Conservation (phyloP, 2,888 invertebrate species). For the Formica aserva region DNA sequence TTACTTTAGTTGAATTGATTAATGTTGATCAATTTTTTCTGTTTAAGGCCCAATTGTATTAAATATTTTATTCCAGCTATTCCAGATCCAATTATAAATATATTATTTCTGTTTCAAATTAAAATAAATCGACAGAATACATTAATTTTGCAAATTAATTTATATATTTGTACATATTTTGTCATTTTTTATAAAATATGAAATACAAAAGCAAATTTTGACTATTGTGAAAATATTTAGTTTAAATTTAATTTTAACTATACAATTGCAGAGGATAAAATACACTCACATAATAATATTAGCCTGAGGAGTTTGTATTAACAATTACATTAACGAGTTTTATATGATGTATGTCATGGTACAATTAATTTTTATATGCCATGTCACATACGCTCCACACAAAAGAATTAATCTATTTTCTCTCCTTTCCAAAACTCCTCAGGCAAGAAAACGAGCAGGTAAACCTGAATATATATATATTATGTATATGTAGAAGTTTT, state of each 20-base stretch:
- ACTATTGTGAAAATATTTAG: background rate
- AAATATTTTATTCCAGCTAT: background rate
- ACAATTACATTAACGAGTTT: background rate
- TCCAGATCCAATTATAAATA: background rate
- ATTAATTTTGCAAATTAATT: background rate
- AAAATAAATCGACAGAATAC: background rate
- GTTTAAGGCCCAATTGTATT: background rate
- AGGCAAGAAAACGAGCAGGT: constrained; percentile 77
- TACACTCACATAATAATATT: background rate
- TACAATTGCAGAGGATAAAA: background rate
- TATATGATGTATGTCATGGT: background rate
- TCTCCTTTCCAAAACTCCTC: constrained; percentile 71
- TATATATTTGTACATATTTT: background rate
- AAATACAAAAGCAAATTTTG: background rate
- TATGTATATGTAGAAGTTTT: constrained; percentile 45
- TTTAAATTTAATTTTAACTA: background rate
- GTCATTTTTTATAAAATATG: background rate
- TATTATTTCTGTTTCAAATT: background rate
- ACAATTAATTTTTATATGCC: background rate
- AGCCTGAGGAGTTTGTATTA: constrained; percentile 42
- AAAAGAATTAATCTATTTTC: constrained; percentile 48
- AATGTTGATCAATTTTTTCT: background rate
- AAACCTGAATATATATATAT: constrained; percentile 59
- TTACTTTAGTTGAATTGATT: background rate
- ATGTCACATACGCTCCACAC: background rate